Evolutionary conservation across 2,113 vertebrate species (phyloP).

Genomic region (Chloropsis cyanopogon): DNA sequence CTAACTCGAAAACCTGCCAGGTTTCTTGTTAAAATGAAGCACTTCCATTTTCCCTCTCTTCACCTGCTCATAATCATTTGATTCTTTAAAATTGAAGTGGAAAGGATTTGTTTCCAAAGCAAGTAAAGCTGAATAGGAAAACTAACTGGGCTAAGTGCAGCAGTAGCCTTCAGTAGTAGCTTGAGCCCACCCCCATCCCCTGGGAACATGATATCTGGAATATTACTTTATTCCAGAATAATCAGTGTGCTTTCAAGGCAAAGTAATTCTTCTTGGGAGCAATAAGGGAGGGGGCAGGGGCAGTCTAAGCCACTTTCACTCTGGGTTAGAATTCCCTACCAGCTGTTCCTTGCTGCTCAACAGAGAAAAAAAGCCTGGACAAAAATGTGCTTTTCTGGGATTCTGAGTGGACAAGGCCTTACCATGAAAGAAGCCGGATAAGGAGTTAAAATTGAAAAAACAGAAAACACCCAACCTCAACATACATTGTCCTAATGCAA

Average conservation of each 20-base stretch:
- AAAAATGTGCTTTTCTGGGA: neutral
- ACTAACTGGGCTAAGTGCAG: neutral
- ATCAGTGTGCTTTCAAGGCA: neutral
- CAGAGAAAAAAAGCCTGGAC: neutral
- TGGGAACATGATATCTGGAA: neutral
- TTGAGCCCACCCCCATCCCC: neutral
- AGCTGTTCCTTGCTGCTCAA: neutral
- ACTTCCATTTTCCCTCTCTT: neutral
- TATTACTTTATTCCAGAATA: constrained; percentile 18
- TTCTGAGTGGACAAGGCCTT: neutral
- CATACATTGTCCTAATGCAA: neutral
- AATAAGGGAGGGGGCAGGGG: neutral
- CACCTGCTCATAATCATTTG: neutral
- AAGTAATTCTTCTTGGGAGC: neutral
- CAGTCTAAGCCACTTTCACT: neutral
- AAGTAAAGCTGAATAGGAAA: neutral
- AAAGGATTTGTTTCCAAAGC: neutral
- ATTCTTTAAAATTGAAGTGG: neutral
- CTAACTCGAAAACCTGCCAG: neutral
- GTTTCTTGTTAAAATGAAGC: neutral
- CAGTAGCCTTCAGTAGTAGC: neutral
- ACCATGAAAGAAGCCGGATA: neutral
- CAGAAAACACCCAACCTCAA: neutral
- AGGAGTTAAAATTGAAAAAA: neutral
- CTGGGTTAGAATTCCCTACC: neutral